These are phyloP conservation scores for Calameuta filiformis DNA, from an alignment of 2,888 invertebrate genomes.

Conservation along the genomic window DNA sequence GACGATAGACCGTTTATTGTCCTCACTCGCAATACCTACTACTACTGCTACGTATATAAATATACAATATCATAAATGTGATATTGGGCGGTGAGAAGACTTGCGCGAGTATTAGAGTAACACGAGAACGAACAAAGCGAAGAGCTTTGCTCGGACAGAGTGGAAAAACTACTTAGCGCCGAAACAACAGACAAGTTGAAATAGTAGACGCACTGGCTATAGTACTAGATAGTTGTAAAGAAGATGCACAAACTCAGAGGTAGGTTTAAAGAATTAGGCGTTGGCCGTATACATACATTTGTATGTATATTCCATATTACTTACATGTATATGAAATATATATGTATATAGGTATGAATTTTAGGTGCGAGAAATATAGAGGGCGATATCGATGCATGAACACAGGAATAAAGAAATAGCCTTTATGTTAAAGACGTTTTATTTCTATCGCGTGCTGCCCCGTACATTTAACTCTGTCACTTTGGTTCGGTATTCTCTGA, in stretches of 20 bases:
- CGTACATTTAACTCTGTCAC: background rate
- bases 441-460: background rate
- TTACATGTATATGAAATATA: background rate
- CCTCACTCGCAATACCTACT: background rate
- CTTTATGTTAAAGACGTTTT: background rate
- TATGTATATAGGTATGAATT: background rate
- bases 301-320: background rate
- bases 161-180: background rate
- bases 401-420: background rate
- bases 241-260: background rate
- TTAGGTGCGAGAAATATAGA: no score
- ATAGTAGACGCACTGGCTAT: background rate
- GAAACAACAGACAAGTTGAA: background rate
- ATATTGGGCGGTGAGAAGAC: background rate
- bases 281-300: background rate
- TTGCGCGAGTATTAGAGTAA: background rate
- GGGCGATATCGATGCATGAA: background rate
- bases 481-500: background rate
- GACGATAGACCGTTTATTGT: background rate
- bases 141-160: background rate
- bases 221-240: background rate
- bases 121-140: background rate
- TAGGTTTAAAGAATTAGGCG: background rate
- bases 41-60: background rate
- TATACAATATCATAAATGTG: background rate